phyloP scores from a whole-genome alignment of 2,113 vertebrate genomes.

The Serilophus lunatus region DNA sequence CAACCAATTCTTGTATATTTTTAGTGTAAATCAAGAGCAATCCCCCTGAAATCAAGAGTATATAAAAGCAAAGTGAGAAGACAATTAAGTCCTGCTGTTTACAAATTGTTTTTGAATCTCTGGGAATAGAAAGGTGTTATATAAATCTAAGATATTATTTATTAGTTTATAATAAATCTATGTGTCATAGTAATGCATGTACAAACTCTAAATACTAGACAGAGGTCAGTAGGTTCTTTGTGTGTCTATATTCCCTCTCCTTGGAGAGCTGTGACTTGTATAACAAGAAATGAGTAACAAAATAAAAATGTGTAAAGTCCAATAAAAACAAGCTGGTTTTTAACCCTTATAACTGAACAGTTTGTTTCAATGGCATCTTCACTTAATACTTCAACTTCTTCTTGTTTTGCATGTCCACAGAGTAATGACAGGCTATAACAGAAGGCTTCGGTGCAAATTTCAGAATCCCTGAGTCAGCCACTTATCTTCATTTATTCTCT shows the following conservation, averaged over 20 bases:
- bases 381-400: slow-evolving; percentile 11
- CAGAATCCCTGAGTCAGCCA: slow-evolving; percentile 41
- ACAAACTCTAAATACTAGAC: not conserved
- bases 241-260: not conserved
- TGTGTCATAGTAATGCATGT: not conserved
- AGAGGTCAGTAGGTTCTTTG: not conserved
- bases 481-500: slow-evolving; percentile 44
- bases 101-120: not conserved
- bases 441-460: slow-evolving; percentile 22
- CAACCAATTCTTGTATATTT: not conserved
- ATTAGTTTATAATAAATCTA: not conserved
- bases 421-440: not conserved
- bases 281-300: not conserved
- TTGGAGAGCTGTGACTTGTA: not conserved
- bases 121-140: slow-evolving; percentile 21
- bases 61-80: slow-evolving; percentile 1
- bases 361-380: slow-evolving; percentile 25
- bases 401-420: slow-evolving; percentile 7
- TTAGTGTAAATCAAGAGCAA: slow-evolving; percentile 12
- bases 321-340: not conserved
- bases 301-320: not conserved
- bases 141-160: not conserved
- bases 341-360: not conserved
- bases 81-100: slow-evolving; percentile 34
- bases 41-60: not conserved